These are phyloP conservation scores for Lasius platythorax DNA, from an alignment of 2,888 invertebrate genomes.

Conservation along the genomic window DNA sequence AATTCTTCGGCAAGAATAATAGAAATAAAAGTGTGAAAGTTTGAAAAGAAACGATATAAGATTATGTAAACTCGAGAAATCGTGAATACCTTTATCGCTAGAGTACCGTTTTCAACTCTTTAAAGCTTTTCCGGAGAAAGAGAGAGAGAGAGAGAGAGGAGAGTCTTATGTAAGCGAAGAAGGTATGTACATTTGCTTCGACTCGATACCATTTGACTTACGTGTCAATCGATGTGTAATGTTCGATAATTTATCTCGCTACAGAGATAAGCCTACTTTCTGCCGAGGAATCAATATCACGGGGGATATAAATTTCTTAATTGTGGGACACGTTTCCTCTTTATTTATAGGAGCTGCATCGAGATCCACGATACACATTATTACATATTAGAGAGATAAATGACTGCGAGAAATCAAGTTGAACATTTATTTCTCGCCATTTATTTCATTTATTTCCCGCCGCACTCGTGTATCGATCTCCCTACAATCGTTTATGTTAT, in stretches of 20 bases:
- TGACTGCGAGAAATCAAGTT: background rate
- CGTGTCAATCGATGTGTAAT: slow-evolving; percentile 23
- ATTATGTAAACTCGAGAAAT: background rate
- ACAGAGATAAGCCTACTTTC: slow-evolving; percentile 12
- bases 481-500: too few species aligned
- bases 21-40: background rate
- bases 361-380: background rate
- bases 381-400: background rate
- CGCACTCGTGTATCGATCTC: too few species aligned
- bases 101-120: background rate
- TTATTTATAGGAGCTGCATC: background rate
- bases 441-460: too few species aligned
- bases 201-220: background rate
- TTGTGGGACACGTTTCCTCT: background rate
- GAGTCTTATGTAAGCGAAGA: background rate
- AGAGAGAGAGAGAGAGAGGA: background rate
- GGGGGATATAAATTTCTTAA: background rate
- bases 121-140: background rate
- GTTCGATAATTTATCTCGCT: background rate
- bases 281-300: background rate
- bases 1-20: background rate
- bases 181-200: background rate
- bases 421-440: background rate
- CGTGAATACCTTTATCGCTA: background rate
- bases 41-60: background rate